Evolutionary conservation across 2,113 vertebrate species (phyloP).

Genomic region (Sphaerodactylus townsendi): DNA sequence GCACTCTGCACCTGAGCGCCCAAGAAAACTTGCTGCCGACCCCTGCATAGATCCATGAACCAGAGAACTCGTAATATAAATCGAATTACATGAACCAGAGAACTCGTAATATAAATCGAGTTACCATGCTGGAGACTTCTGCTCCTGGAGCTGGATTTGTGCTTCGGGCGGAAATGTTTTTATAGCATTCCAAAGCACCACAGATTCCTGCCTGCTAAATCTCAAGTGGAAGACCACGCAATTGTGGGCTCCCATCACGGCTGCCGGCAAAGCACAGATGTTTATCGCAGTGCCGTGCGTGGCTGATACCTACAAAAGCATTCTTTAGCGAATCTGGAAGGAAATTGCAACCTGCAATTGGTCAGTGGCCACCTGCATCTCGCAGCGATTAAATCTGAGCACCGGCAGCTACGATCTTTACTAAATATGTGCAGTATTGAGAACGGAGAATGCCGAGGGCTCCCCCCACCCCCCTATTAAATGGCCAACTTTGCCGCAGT

Average conservation of each 20-base stretch:
- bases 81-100: background rate
- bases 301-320: background rate
- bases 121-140: background rate
- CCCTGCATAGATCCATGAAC: background rate
- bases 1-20: no score
- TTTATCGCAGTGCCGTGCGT: background rate
- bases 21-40: no score
- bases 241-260: background rate
- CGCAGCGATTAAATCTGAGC: background rate
- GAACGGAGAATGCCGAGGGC: background rate
- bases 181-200: background rate
- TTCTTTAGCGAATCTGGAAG: background rate
- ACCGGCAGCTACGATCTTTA: background rate
- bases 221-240: no score
- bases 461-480: background rate
- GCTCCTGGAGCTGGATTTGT: background rate
- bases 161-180: background rate
- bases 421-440: background rate
- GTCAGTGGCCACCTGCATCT: background rate
- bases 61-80: background rate
- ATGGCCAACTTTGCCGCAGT: background rate
- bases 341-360: conserved; percentile 5
- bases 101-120: background rate
- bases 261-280: background rate
- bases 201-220: no score